These are phyloP conservation scores for Myxocyprinus asiaticus DNA, from an alignment of 2,113 vertebrate genomes.

Conservation along the genomic window DNA sequence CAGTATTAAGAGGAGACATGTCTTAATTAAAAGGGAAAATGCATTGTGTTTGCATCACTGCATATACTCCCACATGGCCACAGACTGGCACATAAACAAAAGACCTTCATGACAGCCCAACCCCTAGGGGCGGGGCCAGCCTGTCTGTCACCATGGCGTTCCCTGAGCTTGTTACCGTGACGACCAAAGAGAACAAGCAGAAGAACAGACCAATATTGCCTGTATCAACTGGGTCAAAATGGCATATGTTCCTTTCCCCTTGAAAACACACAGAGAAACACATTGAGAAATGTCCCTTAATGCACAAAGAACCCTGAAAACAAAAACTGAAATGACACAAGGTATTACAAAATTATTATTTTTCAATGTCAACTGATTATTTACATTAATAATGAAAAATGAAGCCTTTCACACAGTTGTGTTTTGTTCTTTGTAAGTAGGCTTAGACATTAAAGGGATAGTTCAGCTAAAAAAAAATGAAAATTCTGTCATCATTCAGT, in stretches of 20 bases:
- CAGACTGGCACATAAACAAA: constrained; percentile 21
- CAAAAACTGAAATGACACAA: too few relatives aligned
- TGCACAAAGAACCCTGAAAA: background rate
- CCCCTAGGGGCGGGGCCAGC: constrained; percentile 5
- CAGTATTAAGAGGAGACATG: background rate
- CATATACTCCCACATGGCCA: constrained; percentile 27
- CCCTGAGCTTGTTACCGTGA: constrained; percentile 28
- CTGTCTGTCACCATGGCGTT: constrained; percentile 32
- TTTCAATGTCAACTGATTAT: too few relatives aligned
- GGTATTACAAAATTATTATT: too few relatives aligned
- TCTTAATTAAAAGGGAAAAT: constrained; percentile 36
- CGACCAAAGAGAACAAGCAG: background rate
- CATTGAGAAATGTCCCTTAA: background rate
- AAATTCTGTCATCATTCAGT: too few relatives aligned
- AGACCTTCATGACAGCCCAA: background rate
- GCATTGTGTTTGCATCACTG: constrained; percentile 20
- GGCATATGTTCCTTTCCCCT: background rate
- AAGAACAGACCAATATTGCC: background rate
- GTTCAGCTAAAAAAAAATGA: too few relatives aligned
- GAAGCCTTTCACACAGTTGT: too few relatives aligned
- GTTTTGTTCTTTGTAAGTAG: too few relatives aligned
- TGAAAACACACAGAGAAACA: constrained; percentile 10
- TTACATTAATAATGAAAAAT: too few relatives aligned
- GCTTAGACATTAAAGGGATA: too few relatives aligned
- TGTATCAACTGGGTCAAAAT: background rate